These are phyloP conservation scores for Asobara japonica DNA, from an alignment of 1,140 invertebrate genomes.

Conservation along the genomic window DNA sequence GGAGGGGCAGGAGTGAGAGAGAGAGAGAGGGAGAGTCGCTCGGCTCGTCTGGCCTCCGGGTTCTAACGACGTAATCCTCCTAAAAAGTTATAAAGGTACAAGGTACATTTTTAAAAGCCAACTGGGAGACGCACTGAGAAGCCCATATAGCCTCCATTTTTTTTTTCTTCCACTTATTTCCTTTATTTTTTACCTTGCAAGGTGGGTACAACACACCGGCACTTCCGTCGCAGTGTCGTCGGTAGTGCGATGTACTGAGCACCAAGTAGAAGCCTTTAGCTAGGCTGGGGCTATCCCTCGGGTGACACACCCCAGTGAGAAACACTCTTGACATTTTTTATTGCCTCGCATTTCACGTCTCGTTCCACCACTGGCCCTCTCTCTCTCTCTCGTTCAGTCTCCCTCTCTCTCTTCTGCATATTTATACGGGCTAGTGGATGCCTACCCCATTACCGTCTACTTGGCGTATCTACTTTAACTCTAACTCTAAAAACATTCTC, in stretches of 20 bases:
- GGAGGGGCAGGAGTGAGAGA: too few species aligned
- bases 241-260: slow-evolving; percentile 42
- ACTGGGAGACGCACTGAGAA: slow-evolving; percentile 31
- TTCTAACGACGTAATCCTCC: slow-evolving; percentile 57
- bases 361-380: slow-evolving; percentile 44
- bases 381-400: too few species aligned
- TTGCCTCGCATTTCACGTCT: slow-evolving; percentile 61
- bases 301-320: slow-evolving; percentile 52
- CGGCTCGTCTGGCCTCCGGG: slow-evolving; percentile 25
- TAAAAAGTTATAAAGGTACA: slow-evolving; percentile 63
- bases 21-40: slow-evolving; percentile 21
- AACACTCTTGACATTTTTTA: slow-evolving; percentile 63
- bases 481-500: slow-evolving; percentile 17
- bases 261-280: slow-evolving; percentile 26
- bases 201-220: slow-evolving; percentile 17
- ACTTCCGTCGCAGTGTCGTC: slow-evolving; percentile 36
- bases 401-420: slow-evolving; percentile 56
- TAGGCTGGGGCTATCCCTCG: slow-evolving; percentile 19
- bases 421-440: slow-evolving; percentile 61
- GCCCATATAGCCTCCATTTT: slow-evolving; percentile 16
- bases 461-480: slow-evolving; percentile 29
- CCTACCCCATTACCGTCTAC: slow-evolving; percentile 36
- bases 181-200: background rate
- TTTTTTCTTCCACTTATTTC: background rate
- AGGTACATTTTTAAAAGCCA: slow-evolving; percentile 61